Base-by-base conservation (phyloP, 2,113 vertebrate genomes). In the Pituophis catenifer region DNA sequence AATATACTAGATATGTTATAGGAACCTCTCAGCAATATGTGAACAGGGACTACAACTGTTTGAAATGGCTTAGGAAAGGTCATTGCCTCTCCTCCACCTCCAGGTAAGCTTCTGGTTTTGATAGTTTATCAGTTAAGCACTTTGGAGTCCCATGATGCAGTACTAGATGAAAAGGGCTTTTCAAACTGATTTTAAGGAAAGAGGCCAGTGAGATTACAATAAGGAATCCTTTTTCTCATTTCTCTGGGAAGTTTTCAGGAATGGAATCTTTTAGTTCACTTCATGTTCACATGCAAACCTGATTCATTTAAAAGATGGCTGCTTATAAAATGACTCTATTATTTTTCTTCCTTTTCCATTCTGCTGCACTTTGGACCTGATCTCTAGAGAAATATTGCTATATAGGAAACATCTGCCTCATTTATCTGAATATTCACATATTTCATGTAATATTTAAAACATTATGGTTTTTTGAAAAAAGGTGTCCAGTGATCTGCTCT, bases 401-500 rank as follows among this genome's bases (percentile, higher is more conserved):
- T 57, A 48, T 86, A 52, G 94, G 89, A 85, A 26, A 8, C 12
- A 4, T 15, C 75, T 33, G 85, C 52, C 94, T 89, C 53, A 59
- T 65, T 24, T 19, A 92, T n/a, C 29, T 17, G 3, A 50, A 94
- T 13, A 21, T 5, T 48, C 10, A 62, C 19, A n/a, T 38, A 5
- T 92, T 75, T n/a, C 11, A 13, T 65, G 9, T 21, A 54, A 24
- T 24, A 53, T 93, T 92, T 44, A 88, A 90, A 88, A n/a, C 13
- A 75, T 33, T 88, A 12, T 94, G 48, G 59, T 90, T 75, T 62
- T 94, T 81, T 81, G 94, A 54, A 54, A 23, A 85, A 33, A 93
- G 0, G 48, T 92, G 26, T 62, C 90, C 94, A 94, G 95, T 85
- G 52, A 95, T 62, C 85, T 96, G 55, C 70, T 94, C 86, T 95